Evolutionary conservation across 1,140 invertebrate species (phyloP).

Genomic region (Macrobrachium nipponense): DNA sequence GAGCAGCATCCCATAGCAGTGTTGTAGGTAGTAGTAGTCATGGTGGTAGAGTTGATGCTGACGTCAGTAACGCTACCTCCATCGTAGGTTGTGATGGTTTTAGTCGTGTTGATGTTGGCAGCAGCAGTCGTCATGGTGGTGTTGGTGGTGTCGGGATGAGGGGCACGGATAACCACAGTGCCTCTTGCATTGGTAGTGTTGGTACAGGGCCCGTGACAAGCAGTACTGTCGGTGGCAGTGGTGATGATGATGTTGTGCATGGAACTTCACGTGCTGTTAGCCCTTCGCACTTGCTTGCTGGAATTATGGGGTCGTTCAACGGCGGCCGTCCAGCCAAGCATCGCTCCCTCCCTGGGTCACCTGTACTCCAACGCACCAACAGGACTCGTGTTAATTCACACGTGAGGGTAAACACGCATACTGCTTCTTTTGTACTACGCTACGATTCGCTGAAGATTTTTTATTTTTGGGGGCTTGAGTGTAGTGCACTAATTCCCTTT

Average conservation of each 20-base stretch:
- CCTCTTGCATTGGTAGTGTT: slow-evolving; percentile 25
- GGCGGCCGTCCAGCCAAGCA: slow-evolving; percentile 51
- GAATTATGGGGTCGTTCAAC: slow-evolving; percentile 52
- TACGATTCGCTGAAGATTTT: background rate
- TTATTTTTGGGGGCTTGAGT: slow-evolving; percentile 14
- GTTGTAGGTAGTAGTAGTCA: slow-evolving; percentile 37
- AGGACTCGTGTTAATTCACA: slow-evolving; percentile 54
- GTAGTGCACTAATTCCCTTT: too few relatives aligned
- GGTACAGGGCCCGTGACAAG: slow-evolving; percentile 5
- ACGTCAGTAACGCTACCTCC: background rate
- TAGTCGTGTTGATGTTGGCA: slow-evolving; percentile 15
- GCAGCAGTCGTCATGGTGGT: slow-evolving; percentile 25
- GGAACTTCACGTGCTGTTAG: slow-evolving; percentile 51
- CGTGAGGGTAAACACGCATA: slow-evolving; percentile 55
- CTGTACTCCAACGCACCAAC: slow-evolving; percentile 54
- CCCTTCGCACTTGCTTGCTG: slow-evolving; percentile 57
- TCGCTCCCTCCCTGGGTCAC: slow-evolving; percentile 55
- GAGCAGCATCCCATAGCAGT: slow-evolving; percentile 1
- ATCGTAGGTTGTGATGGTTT: slow-evolving; percentile 10
- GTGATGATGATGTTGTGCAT: slow-evolving; percentile 42
- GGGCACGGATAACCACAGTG: slow-evolving; percentile 6
- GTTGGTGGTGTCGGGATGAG: slow-evolving; percentile 14
- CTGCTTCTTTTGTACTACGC: background rate
- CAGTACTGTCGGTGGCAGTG: slow-evolving; percentile 25
- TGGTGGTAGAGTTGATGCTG: slow-evolving; percentile 26